phyloP scores from a whole-genome alignment of 2,888 invertebrate species.

The Ichneumoninae sp. region DNA sequence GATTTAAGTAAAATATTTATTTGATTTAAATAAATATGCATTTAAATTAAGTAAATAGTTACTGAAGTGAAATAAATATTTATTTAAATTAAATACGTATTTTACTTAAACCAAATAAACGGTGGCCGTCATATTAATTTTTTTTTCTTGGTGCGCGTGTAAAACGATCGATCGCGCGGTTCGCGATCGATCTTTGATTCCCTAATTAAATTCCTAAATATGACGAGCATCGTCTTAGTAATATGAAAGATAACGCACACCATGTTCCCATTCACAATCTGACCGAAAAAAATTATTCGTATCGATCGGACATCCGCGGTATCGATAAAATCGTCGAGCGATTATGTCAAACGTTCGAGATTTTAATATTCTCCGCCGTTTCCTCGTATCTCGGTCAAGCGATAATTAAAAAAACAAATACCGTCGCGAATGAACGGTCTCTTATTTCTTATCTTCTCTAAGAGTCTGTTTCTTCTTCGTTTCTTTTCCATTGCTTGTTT shows the following conservation, averaged over 20 bases:
- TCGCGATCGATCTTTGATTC: neutral
- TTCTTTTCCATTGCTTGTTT: neutral
- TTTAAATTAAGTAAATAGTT: too few species aligned
- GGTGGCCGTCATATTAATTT: too few species aligned
- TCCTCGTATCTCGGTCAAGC: constrained; percentile 2
- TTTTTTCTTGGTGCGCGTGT: neutral
- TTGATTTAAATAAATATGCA: too few species aligned
- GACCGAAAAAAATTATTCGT: neutral
- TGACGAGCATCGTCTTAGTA: neutral
- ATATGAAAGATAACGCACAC: neutral
- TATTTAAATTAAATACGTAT: too few species aligned
- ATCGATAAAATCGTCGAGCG: neutral
- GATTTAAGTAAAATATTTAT: too few species aligned
- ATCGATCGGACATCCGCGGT: neutral
- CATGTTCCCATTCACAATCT: neutral
- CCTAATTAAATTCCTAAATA: neutral
- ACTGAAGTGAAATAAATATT: too few species aligned
- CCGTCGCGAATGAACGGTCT: neutral
- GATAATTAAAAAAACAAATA: constrained; percentile 4
- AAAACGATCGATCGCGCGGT: neutral
- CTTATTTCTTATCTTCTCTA: constrained; percentile 29
- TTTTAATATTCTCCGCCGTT: constrained; percentile 3
- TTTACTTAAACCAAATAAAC: too few species aligned
- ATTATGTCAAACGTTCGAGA: neutral
- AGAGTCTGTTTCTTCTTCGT: constrained; percentile 9